Base-by-base conservation (phyloP, 2,888 invertebrate species). In the Tenthredo notha region DNA sequence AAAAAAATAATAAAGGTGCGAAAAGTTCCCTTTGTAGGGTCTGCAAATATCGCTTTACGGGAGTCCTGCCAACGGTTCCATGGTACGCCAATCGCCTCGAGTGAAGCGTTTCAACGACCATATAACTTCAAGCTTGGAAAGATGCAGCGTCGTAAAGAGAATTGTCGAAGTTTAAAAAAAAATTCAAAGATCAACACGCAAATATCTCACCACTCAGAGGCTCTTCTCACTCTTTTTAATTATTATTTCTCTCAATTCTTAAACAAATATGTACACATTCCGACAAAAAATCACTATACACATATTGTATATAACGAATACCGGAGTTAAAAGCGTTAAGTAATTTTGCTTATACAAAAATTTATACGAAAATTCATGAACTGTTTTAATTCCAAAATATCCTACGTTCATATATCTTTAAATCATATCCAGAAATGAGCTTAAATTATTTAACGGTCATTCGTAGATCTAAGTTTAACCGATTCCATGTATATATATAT, bases 271-370 rank as follows among this genome's bases (percentile, higher is more conserved):
- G 10, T 47, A 15, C 77, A 29, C 77, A 61, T 47, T 54, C 47
- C 29, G 33, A 54, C 37, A 77, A 43, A 50, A 50, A 54, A 43
- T 29, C 50, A 29, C 72, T 67, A 33, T 15, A 18, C 37, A 37
- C n/a, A 50, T 50, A 54, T 54, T 7, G 54, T 54, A n/a, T 74
- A n/a, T n/a, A 43, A n/a, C 72, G 43, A 43, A 40, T 74, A 18
- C 50, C 33, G 33, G 85, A 47, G 83, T 37, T 83, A 85, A 86
- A 86, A 86, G 87, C 88, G 88, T 87, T 88, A 89, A 89, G 89
- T 89, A 89, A 89, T 90, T 89, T 89, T 89, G 87, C 89, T 72
- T 40, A 54, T 72, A n/a, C 37, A 15, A 15, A 21, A 50, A 29
- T 25, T 18, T 21, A 47, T 47, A 40, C 61, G 61, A 40, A 0